Evolutionary conservation across 64 coral and sea anemone species (phyloP), one percentile per base, ranked within the genome.

Genomic region (Pocillopora verrucosa): DNA sequence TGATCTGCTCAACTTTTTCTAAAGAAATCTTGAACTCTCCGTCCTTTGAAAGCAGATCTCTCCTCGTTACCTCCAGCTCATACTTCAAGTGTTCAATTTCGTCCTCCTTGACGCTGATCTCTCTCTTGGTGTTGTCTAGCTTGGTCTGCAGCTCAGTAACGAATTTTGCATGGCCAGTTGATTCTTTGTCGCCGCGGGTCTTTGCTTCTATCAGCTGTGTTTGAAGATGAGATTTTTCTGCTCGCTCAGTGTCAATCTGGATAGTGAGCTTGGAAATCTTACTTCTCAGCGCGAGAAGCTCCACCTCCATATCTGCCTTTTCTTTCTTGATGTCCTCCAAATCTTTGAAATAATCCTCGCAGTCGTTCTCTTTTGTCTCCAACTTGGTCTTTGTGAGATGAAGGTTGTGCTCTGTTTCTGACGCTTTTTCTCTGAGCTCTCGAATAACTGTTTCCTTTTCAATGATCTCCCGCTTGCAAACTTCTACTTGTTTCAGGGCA

Each of bases 41-140:
- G 72, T 97, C 91, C 69, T 97, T 97, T 3, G 88, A 87, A 60
- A 92, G 78, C 78, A 93, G 80, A 56, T 97, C 95, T 80, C 89
- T 84, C 72, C 89, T 90, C 2, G 90, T 41, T 9, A 87, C 76
- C 74, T 97, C 95, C 16, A 87, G 24, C 1, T 97, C 91, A 24
- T 87, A 58, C 59, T 97, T 97, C 13, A 97, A 16, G 22, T 77
- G 92, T 73, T 93, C 91, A 51, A 91, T 93, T 56, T 97, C 91
- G n/a, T 97, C 92, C 72, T 97, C 95, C 82, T 79, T 97, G 12
- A 89, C 56, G 51, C 22, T 58, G 65, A 94, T 73, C 34, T 97
- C 95, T 84, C 87, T 97, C 62, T 93, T 89, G 6, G 83, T 62
- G 3, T 87, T 93, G 38, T 93, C 95, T 25, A 97, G 89, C 51